Conservation (phyloP, 2,888 invertebrate species). For the Priocnemis perturbator region DNA sequence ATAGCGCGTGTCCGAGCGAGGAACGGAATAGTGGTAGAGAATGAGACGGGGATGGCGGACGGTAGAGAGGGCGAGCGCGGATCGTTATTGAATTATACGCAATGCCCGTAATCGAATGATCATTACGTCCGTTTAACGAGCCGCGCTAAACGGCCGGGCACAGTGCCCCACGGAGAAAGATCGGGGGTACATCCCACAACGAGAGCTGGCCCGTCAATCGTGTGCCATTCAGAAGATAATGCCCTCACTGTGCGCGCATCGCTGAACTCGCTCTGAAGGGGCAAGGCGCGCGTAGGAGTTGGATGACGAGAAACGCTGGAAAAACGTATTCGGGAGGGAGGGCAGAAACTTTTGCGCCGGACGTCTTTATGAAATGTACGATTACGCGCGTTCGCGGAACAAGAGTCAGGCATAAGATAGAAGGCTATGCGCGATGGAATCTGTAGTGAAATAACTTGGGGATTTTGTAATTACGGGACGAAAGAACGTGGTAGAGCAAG, state of each 20-base stretch:
- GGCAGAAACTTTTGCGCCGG: no score
- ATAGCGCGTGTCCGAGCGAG: background rate
- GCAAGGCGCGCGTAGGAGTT: background rate
- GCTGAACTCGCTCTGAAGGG: slow-evolving; percentile 3
- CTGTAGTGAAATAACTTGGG: no score
- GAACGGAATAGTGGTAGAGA: background rate
- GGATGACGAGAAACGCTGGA: background rate
- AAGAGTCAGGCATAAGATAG: no score
- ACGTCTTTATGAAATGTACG: no score
- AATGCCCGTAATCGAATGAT: slow-evolving; percentile 71
- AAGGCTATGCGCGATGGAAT: no score
- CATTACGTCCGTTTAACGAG: slow-evolving; percentile 71
- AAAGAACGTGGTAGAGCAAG: background rate
- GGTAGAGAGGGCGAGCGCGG: slow-evolving; percentile 41
- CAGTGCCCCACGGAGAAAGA: slow-evolving; percentile 1
- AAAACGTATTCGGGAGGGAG: no score
- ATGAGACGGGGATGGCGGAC: background rate
- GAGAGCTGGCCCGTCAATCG: slow-evolving; percentile 4
- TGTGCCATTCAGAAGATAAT: slow-evolving; percentile 7
- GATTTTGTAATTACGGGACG: no score
- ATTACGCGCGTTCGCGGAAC: no score
- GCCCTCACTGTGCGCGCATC: background rate
- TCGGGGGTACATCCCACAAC: background rate
- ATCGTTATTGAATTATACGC: slow-evolving; percentile 74
- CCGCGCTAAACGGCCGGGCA: slow-evolving; percentile 55